Percentiles rank a stretch among this genome's conserved stretches.
Evolutionary conservation across 1,140 invertebrate genomes (phyloP).

Genomic region (Adoxophyes honmai): DNA sequence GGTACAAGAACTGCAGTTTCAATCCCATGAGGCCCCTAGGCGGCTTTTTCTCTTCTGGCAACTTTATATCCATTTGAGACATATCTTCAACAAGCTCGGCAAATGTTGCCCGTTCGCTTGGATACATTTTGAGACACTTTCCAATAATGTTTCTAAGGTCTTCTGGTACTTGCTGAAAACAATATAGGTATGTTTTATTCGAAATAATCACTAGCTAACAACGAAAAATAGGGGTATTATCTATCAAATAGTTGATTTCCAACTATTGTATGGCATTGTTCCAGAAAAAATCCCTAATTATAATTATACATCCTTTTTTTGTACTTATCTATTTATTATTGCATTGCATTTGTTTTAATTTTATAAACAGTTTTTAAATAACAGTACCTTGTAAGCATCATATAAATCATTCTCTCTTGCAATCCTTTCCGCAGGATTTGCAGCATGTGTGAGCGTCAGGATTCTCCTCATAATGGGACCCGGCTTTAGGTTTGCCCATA

Average conservation of each 20-base stretch:
- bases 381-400: conserved; percentile 82
- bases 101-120: conserved; percentile 80
- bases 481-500: conserved; percentile 86
- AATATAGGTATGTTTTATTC: conserved; percentile 10
- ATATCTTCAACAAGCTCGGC: conserved; percentile 74
- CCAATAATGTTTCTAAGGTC: conserved; percentile 82
- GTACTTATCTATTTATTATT: too few relatives aligned
- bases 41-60: conserved; percentile 49
- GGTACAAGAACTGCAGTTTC: conserved; percentile 90
- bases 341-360: too few relatives aligned
- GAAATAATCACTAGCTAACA: too few relatives aligned
- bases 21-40: conserved; percentile 78
- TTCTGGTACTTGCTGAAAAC: conserved; percentile 78
- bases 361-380: too few relatives aligned
- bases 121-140: conserved; percentile 82
- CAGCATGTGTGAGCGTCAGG: conserved; percentile 82
- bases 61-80: conserved; percentile 56
- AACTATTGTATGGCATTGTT: too few relatives aligned
- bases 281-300: too few relatives aligned
- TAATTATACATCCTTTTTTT: too few relatives aligned
- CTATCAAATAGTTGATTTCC: conserved; percentile 13
- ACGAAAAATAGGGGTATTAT: conserved; percentile 15
- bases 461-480: conserved; percentile 86
- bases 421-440: conserved; percentile 84
- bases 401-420: conserved; percentile 86